Conservation (phyloP, 2,797 vertebrate species). For the Coregonus ussuriensis region DNA sequence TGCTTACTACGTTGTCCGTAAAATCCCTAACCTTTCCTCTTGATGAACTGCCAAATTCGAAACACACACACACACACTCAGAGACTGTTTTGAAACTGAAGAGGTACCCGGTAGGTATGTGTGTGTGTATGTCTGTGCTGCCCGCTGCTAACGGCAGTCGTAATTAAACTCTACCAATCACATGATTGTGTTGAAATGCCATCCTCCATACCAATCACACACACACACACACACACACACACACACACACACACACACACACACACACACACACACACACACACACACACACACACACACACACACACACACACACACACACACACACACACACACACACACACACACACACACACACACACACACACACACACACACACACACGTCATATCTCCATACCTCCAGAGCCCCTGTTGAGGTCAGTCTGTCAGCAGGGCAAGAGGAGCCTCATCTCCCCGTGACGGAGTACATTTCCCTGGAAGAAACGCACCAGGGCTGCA, state of each 20-base stretch:
- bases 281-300: no score
- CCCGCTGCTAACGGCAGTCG: conserved; percentile 49
- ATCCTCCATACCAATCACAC: conserved; percentile 5
- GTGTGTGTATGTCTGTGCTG: not conserved
- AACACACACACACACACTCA: no score
- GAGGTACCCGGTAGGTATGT: not conserved
- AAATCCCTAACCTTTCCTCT: no score
- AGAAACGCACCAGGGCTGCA: not conserved
- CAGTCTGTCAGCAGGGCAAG: conserved; percentile 32
- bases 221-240: not conserved
- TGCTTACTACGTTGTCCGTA: no score
- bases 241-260: conserved; percentile 9
- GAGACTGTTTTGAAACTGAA: no score
- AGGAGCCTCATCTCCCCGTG: not conserved
- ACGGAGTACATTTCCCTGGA: not conserved
- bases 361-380: no score
- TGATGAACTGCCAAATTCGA: no score
- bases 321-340: no score
- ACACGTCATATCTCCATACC: not conserved
- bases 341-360: no score
- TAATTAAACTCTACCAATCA: conserved; percentile 50
- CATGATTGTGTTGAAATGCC: conserved; percentile 59
- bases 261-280: no score
- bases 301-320: no score
- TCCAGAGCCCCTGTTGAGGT: conserved; percentile 12